Evolutionary conservation across 2,113 vertebrate species (phyloP).

Genomic region (Halichoeres trimaculatus): DNA sequence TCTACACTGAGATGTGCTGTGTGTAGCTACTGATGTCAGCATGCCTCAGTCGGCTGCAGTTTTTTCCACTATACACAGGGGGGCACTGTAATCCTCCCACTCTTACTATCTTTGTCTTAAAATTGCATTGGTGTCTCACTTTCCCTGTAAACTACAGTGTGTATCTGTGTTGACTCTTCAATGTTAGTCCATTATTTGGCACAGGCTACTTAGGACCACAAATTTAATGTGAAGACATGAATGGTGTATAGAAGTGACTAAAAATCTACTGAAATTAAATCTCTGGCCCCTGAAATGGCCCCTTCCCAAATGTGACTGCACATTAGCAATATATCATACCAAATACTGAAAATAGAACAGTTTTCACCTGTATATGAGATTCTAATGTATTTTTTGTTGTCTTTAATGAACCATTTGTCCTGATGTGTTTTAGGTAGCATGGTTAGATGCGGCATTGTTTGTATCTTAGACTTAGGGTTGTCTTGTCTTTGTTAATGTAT

Average conservation of each 20-base stretch:
- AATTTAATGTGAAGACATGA: neutral
- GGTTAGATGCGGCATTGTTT: no score
- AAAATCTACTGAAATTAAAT: constrained; percentile 35
- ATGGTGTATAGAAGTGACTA: neutral
- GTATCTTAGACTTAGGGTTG: no score
- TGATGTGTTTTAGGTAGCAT: neutral
- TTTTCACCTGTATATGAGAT: neutral
- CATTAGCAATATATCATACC: neutral
- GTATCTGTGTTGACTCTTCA: constrained; percentile 23
- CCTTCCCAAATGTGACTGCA: neutral
- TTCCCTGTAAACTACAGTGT: constrained; percentile 24
- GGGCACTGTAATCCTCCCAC: constrained; percentile 62
- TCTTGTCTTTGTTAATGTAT: neutral
- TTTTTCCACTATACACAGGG: constrained; percentile 40
- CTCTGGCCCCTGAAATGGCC: neutral
- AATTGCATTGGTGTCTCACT: neutral
- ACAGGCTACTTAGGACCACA: neutral
- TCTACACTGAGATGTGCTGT: neutral
- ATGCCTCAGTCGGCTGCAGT: constrained; percentile 7
- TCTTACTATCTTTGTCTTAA: neutral
- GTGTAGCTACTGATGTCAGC: neutral
- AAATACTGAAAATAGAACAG: neutral
- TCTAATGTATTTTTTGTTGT: neutral
- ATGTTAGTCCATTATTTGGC: constrained; percentile 23
- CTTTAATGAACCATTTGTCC: neutral